phyloP scores from a whole-genome alignment of 2,888 invertebrate genomes.

The Oligia fasciuncula region DNA sequence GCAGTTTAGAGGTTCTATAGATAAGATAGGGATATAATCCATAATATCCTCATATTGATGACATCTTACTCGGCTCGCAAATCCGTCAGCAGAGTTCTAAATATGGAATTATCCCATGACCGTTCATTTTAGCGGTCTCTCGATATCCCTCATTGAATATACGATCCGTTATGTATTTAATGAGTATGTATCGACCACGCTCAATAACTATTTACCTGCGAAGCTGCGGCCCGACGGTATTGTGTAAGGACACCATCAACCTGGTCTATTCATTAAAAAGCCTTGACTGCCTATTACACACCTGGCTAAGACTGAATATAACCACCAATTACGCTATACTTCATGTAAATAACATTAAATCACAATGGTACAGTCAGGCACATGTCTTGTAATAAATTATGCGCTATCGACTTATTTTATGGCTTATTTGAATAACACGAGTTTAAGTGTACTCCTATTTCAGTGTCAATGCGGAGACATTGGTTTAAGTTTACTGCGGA shows the following conservation, averaged over 20 bases:
- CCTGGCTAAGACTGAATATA: conserved; percentile 63
- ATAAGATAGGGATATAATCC: neutral
- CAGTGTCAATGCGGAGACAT: conserved; percentile 61
- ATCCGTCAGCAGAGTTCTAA: neutral
- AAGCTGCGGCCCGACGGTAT: conserved; percentile 24
- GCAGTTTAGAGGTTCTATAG: too few species aligned
- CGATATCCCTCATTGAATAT: conserved; percentile 31
- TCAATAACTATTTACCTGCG: conserved; percentile 36
- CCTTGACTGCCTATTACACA: conserved; percentile 59
- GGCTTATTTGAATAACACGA: conserved; percentile 66
- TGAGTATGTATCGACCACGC: conserved; percentile 41
- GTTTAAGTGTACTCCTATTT: conserved; percentile 49
- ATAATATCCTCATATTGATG: conserved; percentile 6
- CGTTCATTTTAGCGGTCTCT: conserved; percentile 32
- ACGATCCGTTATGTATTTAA: conserved; percentile 40
- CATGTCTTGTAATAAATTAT: conserved; percentile 43
- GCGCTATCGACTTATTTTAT: conserved; percentile 41
- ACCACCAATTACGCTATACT: conserved; percentile 53
- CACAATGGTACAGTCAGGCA: conserved; percentile 46
- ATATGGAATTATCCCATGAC: conserved; percentile 13
- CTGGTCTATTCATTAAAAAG: conserved; percentile 47
- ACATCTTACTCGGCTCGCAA: neutral
- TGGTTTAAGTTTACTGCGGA: conserved; percentile 57
- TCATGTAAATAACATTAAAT: conserved; percentile 59
- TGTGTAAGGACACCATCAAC: conserved; percentile 54